Evolutionary conservation across 2,888 invertebrate genomes (phyloP), one percentile per base, ranked within the genome.

Genomic region (Cosmorhoe ocellata): DNA sequence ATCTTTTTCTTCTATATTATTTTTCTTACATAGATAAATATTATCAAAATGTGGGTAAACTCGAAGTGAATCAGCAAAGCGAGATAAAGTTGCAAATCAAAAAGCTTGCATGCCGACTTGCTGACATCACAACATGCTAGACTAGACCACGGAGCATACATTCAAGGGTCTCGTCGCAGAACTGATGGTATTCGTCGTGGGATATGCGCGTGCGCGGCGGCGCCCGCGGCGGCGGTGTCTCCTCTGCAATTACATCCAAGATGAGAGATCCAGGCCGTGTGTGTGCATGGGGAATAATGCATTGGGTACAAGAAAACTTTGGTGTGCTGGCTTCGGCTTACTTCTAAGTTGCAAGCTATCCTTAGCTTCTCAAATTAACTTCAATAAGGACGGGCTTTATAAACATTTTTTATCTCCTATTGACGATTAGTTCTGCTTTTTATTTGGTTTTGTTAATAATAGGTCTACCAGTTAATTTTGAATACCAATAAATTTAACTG

Each of bases 91-190:
- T 67, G 71, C 72, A 74, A 74, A 67, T 63, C 49, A 76, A 69
- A 69, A 81, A 81, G 79, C 79, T 48, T 51, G 46, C 79, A 80
- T 81, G 81, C 81, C 64, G 56, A 56, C 10, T 18, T 18, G 51
- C 41, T 41, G 47, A 58, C 59, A 56, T 61, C 62, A 69, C 63
- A 48, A 54, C 76, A 78, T 79, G 78, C 77, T 67, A 32, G 31
- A 45, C 26, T 32, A 36, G 37, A 67, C 36, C 36, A 34, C 72
- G 48, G 43, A 50, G 55, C 91, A 81, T 94, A 95, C 95, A 94
- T 93, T 96, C 96, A 67, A 95, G 92, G 76, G 95, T 93, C 76
- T 93, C 92, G 88, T 95, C 95, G 90, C 93, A 94, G 89, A 94
- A 94, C 84, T 94, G 94, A 80, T 95, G 94, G 84, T 94, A 95